Conservation (phyloP, 2,113 vertebrate species). For the Peromyscus polionotus region DNA sequence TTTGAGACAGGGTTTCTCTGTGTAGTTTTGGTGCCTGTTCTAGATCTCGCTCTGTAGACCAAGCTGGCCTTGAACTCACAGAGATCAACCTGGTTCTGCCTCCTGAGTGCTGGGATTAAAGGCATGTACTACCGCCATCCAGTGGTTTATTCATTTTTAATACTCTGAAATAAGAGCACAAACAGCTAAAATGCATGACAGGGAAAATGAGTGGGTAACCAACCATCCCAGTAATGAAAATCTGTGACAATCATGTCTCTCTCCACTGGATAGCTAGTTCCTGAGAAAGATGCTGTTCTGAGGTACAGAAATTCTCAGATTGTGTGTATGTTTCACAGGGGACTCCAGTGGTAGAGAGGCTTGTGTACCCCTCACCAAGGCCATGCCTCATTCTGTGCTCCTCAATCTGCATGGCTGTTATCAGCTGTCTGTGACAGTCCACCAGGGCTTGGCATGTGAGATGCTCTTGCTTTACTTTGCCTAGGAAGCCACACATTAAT, state of each 20-base stretch:
- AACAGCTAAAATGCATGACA: slow-evolving; percentile 64
- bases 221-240: slow-evolving; percentile 80
- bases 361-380: not conserved
- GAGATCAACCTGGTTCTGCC: too few relatives aligned
- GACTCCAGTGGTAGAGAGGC: not conserved
- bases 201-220: slow-evolving; percentile 60
- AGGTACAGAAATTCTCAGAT: not conserved
- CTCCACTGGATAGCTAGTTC: not conserved
- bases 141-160: not conserved
- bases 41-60: too few relatives aligned
- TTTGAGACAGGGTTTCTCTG: too few relatives aligned
- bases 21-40: too few relatives aligned
- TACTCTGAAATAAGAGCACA: slow-evolving; percentile 68
- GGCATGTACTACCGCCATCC: too few relatives aligned
- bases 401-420: not conserved
- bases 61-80: too few relatives aligned
- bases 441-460: not conserved
- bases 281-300: slow-evolving; percentile 44
- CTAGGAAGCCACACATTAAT: slow-evolving; percentile 22
- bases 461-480: slow-evolving; percentile 38
- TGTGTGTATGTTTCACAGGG: slow-evolving; percentile 27
- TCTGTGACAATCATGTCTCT: slow-evolving; percentile 36
- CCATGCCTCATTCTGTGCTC: not conserved
- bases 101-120: too few relatives aligned
- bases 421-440: not conserved